Base-by-base conservation (phyloP, 2,113 vertebrate genomes). In the Dissostichus mawsoni region DNA sequence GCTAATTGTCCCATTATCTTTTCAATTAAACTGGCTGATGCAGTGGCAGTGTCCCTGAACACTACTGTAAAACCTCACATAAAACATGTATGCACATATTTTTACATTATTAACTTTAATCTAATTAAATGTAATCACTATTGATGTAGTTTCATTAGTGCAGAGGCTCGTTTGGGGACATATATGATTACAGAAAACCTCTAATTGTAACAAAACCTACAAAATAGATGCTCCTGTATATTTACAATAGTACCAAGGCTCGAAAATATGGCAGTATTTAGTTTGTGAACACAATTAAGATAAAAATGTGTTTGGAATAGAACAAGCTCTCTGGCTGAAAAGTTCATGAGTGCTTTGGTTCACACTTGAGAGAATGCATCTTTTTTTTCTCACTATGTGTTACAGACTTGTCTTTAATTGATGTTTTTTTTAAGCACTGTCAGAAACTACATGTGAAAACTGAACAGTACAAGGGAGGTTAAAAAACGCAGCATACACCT, bases 1-100 rank as follows among this genome's bases (percentile, higher is more conserved):
- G 58, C 50, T 67, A 67, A 79, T 73, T 69, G 69, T 56, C 6
- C 36, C 56, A 78, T 85, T 78, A 75, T 64, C 25, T 81, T 84
- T 76, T 73, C 48, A 75, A 55, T 85, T 81, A 75, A 76, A 78
- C 11, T n/a, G 18, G 44, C 47, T 83, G 11, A 29, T n/a, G 44
- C 33, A 55, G 78, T 73, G 50, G 12, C 69, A 17, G 11, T 25
- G 17, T 67, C 50, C 57, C 66, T 16, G 0, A 41, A 13, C 59
- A 67, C 17, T 41, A 47, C 44, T 72, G 45, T 45, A 66, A 50
- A 66, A 11, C 20, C 2, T 16, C 52, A 69, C 11, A 73, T 23
- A 62, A 50, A 51, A 36, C 20, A 55, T 52, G 20, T 3, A 48
- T 56, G 59, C 25, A 29, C 5, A 63, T 18, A n/a, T 52, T 51